Evolutionary conservation across 2,797 vertebrate species (phyloP).

Genomic region (Rallus crepitans): DNA sequence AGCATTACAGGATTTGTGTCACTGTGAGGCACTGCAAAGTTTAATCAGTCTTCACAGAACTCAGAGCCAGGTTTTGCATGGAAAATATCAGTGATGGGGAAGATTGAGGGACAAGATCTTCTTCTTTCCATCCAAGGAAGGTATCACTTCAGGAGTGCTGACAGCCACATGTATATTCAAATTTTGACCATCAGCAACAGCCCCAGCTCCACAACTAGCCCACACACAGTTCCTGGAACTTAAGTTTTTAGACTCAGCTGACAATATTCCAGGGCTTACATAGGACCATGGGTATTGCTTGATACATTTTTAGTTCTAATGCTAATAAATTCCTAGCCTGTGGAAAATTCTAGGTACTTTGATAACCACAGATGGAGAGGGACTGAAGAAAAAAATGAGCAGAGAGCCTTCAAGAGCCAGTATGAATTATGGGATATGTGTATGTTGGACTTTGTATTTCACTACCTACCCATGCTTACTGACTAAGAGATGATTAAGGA

Average conservation of each 20-base stretch:
- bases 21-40: not conserved
- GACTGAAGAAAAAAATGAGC: not conserved
- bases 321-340: not conserved
- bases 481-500: not conserved
- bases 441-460: not conserved
- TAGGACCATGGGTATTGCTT: not conserved
- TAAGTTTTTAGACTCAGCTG: not conserved
- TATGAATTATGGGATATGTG: fast-evolving
- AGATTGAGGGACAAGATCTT: not conserved
- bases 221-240: fast-evolving
- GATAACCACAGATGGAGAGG: not conserved
- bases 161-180: fast-evolving
- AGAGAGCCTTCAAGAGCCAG: not conserved
- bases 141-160: not conserved
- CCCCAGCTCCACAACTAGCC: not conserved
- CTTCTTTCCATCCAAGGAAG: not conserved
- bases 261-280: not conserved
- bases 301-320: not conserved
- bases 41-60: not conserved
- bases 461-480: not conserved
- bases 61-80: not conserved
- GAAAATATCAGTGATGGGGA: not conserved
- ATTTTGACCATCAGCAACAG: not conserved
- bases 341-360: not conserved
- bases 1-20: slow-evolving; percentile 18